phyloP scores from a whole-genome alignment of 2,113 vertebrate species.

The Actenoides hombroni region DNA sequence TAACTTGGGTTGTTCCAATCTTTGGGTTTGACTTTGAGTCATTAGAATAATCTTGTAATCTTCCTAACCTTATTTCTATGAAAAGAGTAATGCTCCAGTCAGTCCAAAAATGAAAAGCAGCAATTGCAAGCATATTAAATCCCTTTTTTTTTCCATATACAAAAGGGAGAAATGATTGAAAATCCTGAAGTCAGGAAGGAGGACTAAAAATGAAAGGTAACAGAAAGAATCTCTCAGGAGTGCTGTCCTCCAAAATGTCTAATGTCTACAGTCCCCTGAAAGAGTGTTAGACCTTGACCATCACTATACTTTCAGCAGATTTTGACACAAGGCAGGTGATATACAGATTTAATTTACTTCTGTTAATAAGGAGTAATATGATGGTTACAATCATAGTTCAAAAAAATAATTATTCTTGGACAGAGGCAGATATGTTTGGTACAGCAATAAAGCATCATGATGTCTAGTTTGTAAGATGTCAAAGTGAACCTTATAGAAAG shows the following conservation, averaged over 20 bases:
- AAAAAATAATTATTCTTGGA: background rate
- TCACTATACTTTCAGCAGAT: background rate
- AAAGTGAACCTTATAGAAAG: constrained; percentile 1
- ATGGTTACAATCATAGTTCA: background rate
- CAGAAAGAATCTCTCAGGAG: fast-evolving
- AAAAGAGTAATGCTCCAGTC: background rate
- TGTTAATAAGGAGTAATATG: background rate
- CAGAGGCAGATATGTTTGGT: background rate
- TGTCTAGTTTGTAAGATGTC: constrained; percentile 30
- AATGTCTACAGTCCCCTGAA: background rate
- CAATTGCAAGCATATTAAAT: background rate
- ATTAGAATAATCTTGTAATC: background rate
- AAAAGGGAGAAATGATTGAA: background rate
- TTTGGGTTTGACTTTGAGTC: background rate
- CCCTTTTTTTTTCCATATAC: background rate
- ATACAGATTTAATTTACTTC: background rate
- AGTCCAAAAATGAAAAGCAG: background rate
- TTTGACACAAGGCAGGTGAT: background rate
- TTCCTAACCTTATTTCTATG: background rate
- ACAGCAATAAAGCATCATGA: background rate
- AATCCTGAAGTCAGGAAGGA: background rate
- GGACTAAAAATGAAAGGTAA: background rate
- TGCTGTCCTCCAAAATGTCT: background rate
- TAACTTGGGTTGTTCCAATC: background rate
- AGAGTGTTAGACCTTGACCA: background rate